These are phyloP conservation scores for Tubiluchus corallicola DNA, from an alignment of 2,888 invertebrate species.

Conservation along the genomic window DNA sequence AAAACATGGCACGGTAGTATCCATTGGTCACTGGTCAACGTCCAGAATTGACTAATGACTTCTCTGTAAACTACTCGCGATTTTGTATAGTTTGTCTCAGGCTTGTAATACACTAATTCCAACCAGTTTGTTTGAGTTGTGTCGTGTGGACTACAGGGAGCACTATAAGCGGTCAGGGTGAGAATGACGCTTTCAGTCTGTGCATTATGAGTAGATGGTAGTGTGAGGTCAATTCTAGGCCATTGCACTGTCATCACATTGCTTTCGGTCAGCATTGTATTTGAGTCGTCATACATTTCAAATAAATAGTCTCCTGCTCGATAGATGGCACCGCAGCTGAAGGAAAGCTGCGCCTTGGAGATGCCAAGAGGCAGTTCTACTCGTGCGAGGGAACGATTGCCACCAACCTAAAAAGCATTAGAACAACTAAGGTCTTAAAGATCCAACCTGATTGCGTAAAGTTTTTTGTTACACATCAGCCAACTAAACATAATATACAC, in stretches of 20 bases:
- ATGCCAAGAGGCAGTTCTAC: not conserved
- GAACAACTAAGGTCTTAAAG: too few species aligned
- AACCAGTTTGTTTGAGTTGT: not conserved
- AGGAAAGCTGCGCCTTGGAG: not conserved
- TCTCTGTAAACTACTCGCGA: not conserved
- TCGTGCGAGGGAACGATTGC: not conserved
- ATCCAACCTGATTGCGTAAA: too few species aligned
- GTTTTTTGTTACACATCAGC: too few species aligned
- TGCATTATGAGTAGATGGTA: not conserved
- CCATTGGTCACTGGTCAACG: not conserved
- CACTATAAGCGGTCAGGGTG: not conserved
- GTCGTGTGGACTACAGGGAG: not conserved
- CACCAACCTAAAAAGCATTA: too few species aligned
- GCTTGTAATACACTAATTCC: not conserved
- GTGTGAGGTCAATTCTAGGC: not conserved
- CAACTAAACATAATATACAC: too few species aligned
- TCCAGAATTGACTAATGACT: not conserved
- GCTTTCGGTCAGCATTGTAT: slow-evolving; percentile 3
- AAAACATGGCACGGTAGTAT: not conserved
- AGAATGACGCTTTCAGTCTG: not conserved
- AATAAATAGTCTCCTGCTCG: not conserved
- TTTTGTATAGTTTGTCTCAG: too few species aligned
- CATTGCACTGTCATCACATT: not conserved
- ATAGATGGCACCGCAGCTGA: not conserved
- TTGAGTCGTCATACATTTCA: not conserved